Evolutionary conservation across 37 sponge, comb jelly and placozoan genomes (phyloP), one percentile per base, ranked within the genome.

Genomic region (Eunapius fragilis): DNA sequence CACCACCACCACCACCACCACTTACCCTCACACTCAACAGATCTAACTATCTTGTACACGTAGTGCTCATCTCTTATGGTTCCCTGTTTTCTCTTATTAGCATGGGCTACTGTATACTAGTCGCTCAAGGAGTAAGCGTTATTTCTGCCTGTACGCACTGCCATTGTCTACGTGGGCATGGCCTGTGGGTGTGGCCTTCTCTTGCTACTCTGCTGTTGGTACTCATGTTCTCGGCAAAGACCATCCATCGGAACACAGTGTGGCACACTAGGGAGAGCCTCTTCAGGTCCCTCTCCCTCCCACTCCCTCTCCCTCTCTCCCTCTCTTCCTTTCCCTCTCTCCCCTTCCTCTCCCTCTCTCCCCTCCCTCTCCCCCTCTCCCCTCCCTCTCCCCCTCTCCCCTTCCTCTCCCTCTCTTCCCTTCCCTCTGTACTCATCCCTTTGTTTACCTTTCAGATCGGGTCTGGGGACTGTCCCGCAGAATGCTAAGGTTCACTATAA

Each of bases 401-500:
- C 6, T 41, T 3, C 41, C 41, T 41, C 41, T 41, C 41, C 3
- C 41, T 23, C n/a, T 30, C 50, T 13, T 17, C 76, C 26, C 9
- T 27, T 86, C n/a, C n/a, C n/a, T n/a, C n/a, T n/a, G n/a, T n/a
- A 4, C n/a, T 30, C 50, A 33, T 17, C 76, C 26, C 9, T 27
- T 86, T 71, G 32, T 2, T 48, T 24, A 14, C 68, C 72, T 23
- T 12, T 33, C 68, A 90, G 94, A 36, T 97, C 95, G 32, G 97
- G 91, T 25, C 47, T 97, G 34, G 78, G 35, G 0, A 95, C 86
- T 0, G 71, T 95, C 22, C 95, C 95, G 9, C 77, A 90, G 75
- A 97, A 97, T 73, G 89, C 97, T 17, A 97, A 97, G 84, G 84
- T 87, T 25, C 95, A 97, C 69, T 97, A 92, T 84, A 97, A 97